Base-by-base conservation (phyloP, 2,888 invertebrate genomes). In the Ametastegia equiseti region DNA sequence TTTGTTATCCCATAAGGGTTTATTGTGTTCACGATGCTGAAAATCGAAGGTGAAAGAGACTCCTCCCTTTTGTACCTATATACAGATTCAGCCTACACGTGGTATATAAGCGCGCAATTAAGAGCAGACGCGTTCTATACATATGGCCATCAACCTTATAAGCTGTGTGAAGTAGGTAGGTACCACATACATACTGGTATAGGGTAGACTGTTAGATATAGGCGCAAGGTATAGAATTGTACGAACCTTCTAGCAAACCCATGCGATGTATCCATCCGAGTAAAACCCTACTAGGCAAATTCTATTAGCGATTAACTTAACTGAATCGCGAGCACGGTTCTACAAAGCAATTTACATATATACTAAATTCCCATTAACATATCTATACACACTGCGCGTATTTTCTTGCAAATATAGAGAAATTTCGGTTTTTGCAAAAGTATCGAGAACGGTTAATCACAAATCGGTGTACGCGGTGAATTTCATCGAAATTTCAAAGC, bases 231-330 rank as follows among this genome's bases (percentile, higher is more conserved):
- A n/a, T n/a, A n/a, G n/a, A n/a, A 71, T 45, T 71, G 45, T n/a
- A 47, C 30, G 45, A 71, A 42, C 27, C n/a, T 27, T 27, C 39
- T 15, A 39, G 19, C 39, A 5, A 15, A n/a, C 23, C 65, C 36
- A 15, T 39, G 36, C 11, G 36, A 27, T 47, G 47, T 71, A 71
- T 45, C 45, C 71, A 47, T 71, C 47, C 71, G 71, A 5, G 71
- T 45, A 47, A 71, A 39, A 19, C 65, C 30, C 71, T 9, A 71
- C 71, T 47, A 71, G 71, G 71, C 27, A 71, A 71, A 71, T 71
- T 71, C 71, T 71, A 71, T 71, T 71, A 71, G 71, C 71, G 71
- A 71, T 71, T 71, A 71, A 45, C 45, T 71, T 71, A 71, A 71
- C 71, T 27, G 71, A 71, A 71, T 71, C 71, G 71, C 27, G 47